phyloP scores from a whole-genome alignment of 2,888 invertebrate genomes.

The Ornithoptera priamus region DNA sequence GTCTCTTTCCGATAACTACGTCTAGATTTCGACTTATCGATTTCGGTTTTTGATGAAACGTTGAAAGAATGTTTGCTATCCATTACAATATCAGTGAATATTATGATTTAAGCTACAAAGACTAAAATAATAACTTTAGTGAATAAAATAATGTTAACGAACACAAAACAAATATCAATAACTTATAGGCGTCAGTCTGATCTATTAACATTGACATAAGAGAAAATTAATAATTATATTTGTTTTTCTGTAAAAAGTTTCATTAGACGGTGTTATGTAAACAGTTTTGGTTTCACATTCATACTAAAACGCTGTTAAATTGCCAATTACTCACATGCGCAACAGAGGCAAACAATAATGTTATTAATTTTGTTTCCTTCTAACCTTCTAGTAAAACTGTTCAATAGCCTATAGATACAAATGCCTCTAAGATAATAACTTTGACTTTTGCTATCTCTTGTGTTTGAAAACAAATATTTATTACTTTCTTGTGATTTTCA shows the following conservation, averaged over 20 bases:
- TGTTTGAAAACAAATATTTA: no score
- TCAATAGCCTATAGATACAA: no score
- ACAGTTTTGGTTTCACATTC: background rate
- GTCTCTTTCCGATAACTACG: constrained; percentile 14
- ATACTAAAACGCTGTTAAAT: no score
- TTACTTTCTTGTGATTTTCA: no score
- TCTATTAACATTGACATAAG: background rate
- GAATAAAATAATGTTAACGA: background rate
- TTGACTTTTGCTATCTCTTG: no score
- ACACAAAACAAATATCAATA: background rate
- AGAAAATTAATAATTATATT: background rate
- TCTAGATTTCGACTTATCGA: background rate
- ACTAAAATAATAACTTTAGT: background rate
- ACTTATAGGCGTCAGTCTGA: background rate
- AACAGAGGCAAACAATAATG: no score
- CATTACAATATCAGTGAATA: constrained; percentile 31
- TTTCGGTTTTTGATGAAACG: constrained; percentile 25
- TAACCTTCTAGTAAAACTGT: no score
- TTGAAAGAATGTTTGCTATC: constrained; percentile 37
- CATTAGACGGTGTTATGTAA: background rate
- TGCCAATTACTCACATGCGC: no score
- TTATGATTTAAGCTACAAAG: background rate
- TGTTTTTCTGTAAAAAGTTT: background rate
- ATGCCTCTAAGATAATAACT: no score
- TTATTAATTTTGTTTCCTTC: no score